These are phyloP conservation scores for Anolis carolinensis DNA, from an alignment of 2,113 vertebrate genomes.

Conservation along the genomic window DNA sequence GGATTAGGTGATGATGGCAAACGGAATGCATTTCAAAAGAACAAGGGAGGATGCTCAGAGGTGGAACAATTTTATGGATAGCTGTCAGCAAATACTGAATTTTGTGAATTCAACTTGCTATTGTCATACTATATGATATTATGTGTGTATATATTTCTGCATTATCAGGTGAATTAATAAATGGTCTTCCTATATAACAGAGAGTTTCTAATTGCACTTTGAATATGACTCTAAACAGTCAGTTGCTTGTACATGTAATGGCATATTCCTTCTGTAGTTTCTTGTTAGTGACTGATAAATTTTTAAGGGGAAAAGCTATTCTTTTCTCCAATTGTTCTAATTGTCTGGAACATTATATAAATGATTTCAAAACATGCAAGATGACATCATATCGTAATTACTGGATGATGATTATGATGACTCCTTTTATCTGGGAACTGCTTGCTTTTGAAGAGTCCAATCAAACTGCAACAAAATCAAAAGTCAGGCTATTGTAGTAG, in stretches of 20 bases:
- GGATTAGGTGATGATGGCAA: neutral
- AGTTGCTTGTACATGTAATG: neutral
- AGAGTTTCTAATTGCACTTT: neutral
- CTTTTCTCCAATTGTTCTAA: conserved; percentile 39
- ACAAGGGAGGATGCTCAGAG: neutral
- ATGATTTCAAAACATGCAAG: conserved; percentile 67
- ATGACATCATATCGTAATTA: neutral
- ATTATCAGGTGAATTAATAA: neutral
- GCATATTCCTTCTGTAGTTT: neutral
- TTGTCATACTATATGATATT: neutral
- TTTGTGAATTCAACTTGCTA: neutral
- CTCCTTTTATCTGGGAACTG: conserved; percentile 55
- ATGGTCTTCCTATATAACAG: neutral
- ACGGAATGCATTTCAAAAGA: neutral
- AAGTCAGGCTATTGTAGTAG: conserved; percentile 54
- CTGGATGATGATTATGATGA: neutral
- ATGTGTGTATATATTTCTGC: no score
- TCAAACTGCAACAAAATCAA: conserved; percentile 55
- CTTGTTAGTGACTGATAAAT: neutral
- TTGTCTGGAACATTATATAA: conserved; percentile 71
- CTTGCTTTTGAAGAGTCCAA: conserved; percentile 59
- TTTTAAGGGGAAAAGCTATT: conserved; percentile 1
- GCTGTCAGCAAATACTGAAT: no score
- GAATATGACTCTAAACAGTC: neutral
- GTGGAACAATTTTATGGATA: neutral